Evolutionary conservation across 1,140 invertebrate species (phyloP), one percentile per base, ranked within the genome.

Genomic region (Coboldia fuscipes): DNA sequence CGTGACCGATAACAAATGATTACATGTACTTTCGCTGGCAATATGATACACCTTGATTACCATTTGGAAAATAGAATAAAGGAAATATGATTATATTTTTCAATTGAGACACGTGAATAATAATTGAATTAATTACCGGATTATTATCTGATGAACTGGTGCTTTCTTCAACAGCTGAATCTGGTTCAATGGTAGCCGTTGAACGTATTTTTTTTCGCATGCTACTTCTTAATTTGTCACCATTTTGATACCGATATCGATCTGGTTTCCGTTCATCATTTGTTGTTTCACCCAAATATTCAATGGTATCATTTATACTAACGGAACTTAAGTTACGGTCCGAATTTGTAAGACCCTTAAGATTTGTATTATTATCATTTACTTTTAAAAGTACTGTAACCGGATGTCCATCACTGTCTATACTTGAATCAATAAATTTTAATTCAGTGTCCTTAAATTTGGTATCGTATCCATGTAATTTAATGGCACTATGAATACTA

Each of bases 381-480:
- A n/a, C 14, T 23, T 21, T 17, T 20, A 37, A 30, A 20, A 14
- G 14, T 12, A 22, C 21, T 8, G 33, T 13, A 4, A 30, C 17
- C n/a, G 37, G 33, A 1, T 32, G 37, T 14, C 18, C 15, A 15
- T 35, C 33, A 32, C 33, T 35, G n/a, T 35, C 37, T 7, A 34
- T 18, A 18, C 33, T 35, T 2, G 36, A 36, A 30, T 44, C 42
- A 14, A 44, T 44, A 19, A 40, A 44, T 19, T 41, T 41, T 28
- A 44, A 27, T 8, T 36, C 38, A 10, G n/a, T 29, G 18, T 30
- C 24, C n/a, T n/a, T n/a, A n/a, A n/a, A n/a, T n/a, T n/a, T n/a
- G n/a, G n/a, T n/a, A n/a, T n/a, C n/a, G n/a, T n/a, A n/a, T n/a
- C n/a, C n/a, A n/a, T n/a, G n/a, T n/a, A n/a, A n/a, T n/a, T n/a